Evolutionary conservation across 1,140 invertebrate genomes (phyloP).

Genomic region (Drosophila kanapiae): DNA sequence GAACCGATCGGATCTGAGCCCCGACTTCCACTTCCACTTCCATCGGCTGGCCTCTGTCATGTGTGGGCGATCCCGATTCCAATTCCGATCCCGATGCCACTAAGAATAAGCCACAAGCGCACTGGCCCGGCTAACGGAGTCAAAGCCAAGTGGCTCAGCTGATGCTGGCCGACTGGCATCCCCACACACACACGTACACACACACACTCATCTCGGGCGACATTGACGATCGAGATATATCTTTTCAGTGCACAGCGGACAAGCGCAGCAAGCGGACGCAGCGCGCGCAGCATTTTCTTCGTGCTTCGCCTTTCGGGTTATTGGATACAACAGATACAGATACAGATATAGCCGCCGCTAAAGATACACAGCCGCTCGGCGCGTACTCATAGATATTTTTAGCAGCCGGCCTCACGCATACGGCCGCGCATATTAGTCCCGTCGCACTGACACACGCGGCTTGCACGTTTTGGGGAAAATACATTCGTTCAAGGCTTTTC

Average conservation of each 20-base stretch:
- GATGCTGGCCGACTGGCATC: constrained; percentile 25
- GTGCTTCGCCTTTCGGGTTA: constrained; percentile 73
- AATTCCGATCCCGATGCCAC: not conserved
- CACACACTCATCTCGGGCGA: constrained; percentile 47
- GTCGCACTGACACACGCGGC: constrained; percentile 71
- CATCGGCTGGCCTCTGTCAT: constrained; percentile 4
- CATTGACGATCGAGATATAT: constrained; percentile 58
- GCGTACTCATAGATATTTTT: constrained; percentile 82
- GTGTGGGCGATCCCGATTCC: constrained; percentile 55
- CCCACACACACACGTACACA: constrained; percentile 55
- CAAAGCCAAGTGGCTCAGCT: constrained; percentile 68
- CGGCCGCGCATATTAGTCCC: constrained; percentile 20
- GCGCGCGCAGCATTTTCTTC: constrained; percentile 65
- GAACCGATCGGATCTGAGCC: constrained; percentile 25
- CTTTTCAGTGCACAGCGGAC: constrained; percentile 73
- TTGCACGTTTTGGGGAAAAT: constrained; percentile 77
- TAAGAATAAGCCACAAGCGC: constrained; percentile 50
- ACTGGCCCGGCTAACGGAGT: constrained; percentile 69
- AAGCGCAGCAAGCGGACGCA: constrained; percentile 76
- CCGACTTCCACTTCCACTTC: constrained; percentile 28
- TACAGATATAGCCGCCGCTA: constrained; percentile 35
- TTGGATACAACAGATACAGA: constrained; percentile 71
- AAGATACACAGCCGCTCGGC: constrained; percentile 38
- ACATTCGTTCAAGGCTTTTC: constrained; percentile 55
- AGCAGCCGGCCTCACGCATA: constrained; percentile 74